These are phyloP conservation scores for Ophiothrix spiculata DNA, from an alignment of 35 echinoderm and acorn worm species.

Conservation along the genomic window DNA sequence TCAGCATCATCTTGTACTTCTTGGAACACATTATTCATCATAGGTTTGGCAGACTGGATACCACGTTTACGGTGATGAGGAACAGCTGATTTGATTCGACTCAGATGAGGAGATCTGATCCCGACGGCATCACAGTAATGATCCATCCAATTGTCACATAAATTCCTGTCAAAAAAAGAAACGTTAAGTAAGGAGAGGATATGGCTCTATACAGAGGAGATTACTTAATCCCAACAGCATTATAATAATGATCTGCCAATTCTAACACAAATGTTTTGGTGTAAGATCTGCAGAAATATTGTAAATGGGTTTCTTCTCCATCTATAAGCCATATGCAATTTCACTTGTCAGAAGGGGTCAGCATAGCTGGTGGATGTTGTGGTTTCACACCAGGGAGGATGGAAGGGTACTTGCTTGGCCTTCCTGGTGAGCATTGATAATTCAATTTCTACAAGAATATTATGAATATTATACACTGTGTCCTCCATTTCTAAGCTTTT, in stretches of 20 bases:
- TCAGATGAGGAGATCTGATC: conserved; percentile 54
- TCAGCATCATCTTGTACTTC: too few relatives aligned
- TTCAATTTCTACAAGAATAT: conserved; percentile 82
- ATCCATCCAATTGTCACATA: conserved; percentile 90
- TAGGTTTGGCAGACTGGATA: conserved; percentile 82
- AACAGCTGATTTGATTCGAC: conserved; percentile 29
- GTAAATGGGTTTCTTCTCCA: too few relatives aligned
- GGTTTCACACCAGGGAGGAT: too few relatives aligned
- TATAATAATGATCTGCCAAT: too few relatives aligned
- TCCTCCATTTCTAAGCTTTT: conserved; percentile 79
- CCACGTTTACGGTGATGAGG: conserved; percentile 34
- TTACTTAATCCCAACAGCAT: too few relatives aligned
- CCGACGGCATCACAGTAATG: conserved; percentile 77
- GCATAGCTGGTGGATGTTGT: too few relatives aligned
- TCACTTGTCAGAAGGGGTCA: too few relatives aligned
- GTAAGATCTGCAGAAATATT: too few relatives aligned
- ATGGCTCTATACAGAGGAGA: too few relatives aligned
- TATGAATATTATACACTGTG: conserved; percentile 67
- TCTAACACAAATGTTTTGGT: too few relatives aligned
- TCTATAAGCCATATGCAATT: too few relatives aligned
- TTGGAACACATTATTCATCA: conserved; percentile 35
- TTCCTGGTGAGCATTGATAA: conserved; percentile 56
- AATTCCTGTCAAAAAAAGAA: conserved; percentile 35
- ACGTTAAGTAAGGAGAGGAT: too few relatives aligned
- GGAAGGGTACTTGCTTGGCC: conserved; percentile 44